phyloP scores from a whole-genome alignment of 2,888 invertebrate species.

The Phyllotreta cruciferae region DNA sequence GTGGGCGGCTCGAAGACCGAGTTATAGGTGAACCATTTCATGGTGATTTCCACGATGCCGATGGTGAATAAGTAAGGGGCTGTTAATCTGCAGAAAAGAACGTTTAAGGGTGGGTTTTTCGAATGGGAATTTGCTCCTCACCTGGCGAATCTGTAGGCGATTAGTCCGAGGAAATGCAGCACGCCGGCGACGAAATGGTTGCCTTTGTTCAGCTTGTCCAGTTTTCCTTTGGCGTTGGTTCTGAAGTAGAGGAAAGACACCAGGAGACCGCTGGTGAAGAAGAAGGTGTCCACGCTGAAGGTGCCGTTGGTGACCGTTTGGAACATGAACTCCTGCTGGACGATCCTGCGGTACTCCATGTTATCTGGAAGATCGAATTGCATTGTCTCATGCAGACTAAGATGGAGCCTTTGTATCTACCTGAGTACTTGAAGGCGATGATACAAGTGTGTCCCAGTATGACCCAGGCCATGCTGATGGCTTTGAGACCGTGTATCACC shows the following conservation, averaged over 20 bases:
- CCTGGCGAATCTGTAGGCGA: conserved; percentile 81
- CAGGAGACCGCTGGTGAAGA: conserved; percentile 80
- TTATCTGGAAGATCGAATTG: conserved; percentile 65
- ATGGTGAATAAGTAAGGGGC: conserved; percentile 84
- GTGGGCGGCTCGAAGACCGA: conserved; percentile 87
- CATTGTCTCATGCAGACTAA: not conserved
- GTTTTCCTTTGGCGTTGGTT: conserved; percentile 75
- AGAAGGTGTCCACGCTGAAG: conserved; percentile 84
- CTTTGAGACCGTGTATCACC: conserved; percentile 70
- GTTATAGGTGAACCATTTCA: conserved; percentile 83
- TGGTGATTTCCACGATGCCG: conserved; percentile 83
- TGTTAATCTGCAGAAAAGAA: conserved; percentile 67
- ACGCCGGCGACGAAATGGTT: conserved; percentile 69
- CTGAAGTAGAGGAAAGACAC: conserved; percentile 88
- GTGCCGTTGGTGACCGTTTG: conserved; percentile 82
- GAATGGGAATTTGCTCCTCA: conserved; percentile 56
- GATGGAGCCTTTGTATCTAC: conserved; percentile 50
- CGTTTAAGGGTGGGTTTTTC: no score
- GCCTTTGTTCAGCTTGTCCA: conserved; percentile 71
- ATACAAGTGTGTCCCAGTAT: conserved; percentile 79
- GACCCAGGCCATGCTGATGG: conserved; percentile 71
- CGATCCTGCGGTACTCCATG: conserved; percentile 73
- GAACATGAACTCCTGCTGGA: conserved; percentile 80
- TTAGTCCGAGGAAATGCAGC: conserved; percentile 77
- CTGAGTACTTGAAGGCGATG: conserved; percentile 81